Base-by-base conservation (phyloP, 1,140 invertebrate species). In the Sesamia nonagrioides region DNA sequence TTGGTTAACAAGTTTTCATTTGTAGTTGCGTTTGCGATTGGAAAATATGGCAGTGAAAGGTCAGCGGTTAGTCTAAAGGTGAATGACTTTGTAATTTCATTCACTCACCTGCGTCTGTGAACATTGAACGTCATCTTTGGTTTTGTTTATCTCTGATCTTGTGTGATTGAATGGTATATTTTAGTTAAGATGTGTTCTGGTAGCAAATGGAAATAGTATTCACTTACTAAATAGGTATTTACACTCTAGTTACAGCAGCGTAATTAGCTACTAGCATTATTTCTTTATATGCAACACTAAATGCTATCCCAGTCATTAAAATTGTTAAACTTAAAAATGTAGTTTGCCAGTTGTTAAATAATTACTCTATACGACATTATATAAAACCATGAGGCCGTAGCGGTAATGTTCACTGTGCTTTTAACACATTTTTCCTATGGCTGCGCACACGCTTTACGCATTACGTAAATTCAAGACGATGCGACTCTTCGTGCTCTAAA, bases 401-500 rank as follows among this genome's bases (percentile, higher is more conserved):
- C 35, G 37, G 21, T 27, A 27, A 17, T 58, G 58, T 58, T 21
- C 54, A 50, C 54, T 58, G 11, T 58, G 54, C 7, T 56, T 58
- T 73, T 73, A 40, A 42, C 37, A 73, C 54, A 27, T 72, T 72
- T 52, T 40, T 72, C 27, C 54, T 37, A 33, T 54, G 69, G 11
- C 13, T 72, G 50, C 50, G 15, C 48, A 40, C 60, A 63, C 60
- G 63, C 63, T n/a, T 60, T 6, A 37, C 58, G 35, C 15, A 68
- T 81, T 81, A 68, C 80, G 60, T 78, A 81, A 82, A 40, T 52
- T 52, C 18, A 37, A 61, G 78, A 77, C 48, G 61, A 71, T 73
- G 54, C 58, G 79, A 78, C 48, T 63, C 60, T 77, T 17, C 40
- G 54, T 84, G 86, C 81, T 86, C 86, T 71, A 86, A 82, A 86